Conservation (phyloP, 1,140 invertebrate species). For the Drosophila tropicalis region DNA sequence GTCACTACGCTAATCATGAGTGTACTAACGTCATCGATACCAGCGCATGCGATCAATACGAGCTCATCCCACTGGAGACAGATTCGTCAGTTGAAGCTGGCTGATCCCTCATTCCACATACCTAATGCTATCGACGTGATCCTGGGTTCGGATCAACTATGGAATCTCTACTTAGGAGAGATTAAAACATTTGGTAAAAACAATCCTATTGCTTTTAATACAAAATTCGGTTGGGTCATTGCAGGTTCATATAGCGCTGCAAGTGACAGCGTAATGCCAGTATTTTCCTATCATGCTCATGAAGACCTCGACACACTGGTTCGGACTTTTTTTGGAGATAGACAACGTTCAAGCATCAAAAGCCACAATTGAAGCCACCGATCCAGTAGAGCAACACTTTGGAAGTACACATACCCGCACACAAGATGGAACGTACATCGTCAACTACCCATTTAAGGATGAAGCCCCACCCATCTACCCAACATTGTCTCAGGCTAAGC, state of each 20-base stretch:
- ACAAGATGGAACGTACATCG: background rate
- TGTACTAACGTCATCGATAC: constrained; percentile 13
- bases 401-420: background rate
- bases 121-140: no score
- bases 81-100: no score
- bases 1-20: no score
- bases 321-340: constrained; percentile 5
- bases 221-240: constrained; percentile 15
- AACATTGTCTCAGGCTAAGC: background rate
- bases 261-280: background rate
- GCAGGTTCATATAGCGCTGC: background rate
- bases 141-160: no score
- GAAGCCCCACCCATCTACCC: background rate
- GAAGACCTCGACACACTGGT: background rate
- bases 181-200: no score
- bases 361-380: constrained; percentile 4
- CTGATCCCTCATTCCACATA: no score
- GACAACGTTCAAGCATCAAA: background rate
- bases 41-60: constrained; percentile 1
- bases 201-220: background rate
- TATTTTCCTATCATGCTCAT: background rate
- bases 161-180: no score
- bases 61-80: background rate
- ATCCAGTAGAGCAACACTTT: constrained; percentile 2
- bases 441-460: background rate